phyloP scores from a whole-genome alignment of 2,888 invertebrate species.

The Didymodactylos carnosus region DNA sequence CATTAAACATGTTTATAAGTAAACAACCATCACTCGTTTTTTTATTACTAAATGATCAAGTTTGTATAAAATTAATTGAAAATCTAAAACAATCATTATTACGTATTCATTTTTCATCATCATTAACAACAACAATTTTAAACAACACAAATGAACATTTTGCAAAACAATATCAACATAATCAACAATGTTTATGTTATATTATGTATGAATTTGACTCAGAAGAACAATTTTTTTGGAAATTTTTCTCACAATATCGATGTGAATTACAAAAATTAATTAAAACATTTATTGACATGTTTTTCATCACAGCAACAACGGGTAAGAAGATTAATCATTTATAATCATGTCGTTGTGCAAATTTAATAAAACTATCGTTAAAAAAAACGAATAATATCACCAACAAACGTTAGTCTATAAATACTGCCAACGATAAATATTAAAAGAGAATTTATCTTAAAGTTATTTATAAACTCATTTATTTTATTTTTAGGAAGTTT shows the following conservation, averaged over 20 bases:
- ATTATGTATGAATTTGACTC: neutral
- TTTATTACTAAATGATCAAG: neutral
- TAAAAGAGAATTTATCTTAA: no score
- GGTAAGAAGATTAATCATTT: no score
- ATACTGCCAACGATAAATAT: no score
- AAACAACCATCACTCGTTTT: neutral
- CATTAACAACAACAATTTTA: neutral
- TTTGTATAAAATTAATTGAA: neutral
- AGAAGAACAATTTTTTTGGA: neutral
- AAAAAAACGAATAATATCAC: no score
- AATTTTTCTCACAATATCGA: neutral
- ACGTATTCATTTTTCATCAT: neutral
- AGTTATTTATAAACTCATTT: no score
- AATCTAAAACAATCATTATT: neutral
- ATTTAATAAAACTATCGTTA: no score
- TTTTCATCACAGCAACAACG: neutral
- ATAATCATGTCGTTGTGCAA: no score
- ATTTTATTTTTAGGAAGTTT: no score
- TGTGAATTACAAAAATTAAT: neutral
- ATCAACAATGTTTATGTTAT: neutral
- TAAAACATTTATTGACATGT: neutral
- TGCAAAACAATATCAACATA: neutral
- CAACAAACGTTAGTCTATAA: no score
- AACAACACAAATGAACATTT: neutral
- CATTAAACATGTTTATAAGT: neutral